Evolutionary conservation across 2,888 invertebrate species (phyloP).

Genomic region (Barypeithes pellucidus): DNA sequence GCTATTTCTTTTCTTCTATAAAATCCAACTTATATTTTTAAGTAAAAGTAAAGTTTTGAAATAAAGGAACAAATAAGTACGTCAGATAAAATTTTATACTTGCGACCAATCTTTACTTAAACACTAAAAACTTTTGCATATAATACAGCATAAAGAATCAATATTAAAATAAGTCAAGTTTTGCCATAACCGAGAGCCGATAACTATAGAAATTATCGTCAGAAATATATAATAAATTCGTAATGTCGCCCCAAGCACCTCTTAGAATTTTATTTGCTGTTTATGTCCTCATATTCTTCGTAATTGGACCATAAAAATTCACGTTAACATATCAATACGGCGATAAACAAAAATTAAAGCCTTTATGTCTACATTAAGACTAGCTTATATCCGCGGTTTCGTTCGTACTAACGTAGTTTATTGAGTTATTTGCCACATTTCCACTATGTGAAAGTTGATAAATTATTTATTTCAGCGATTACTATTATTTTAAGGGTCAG

Average conservation of each 20-base stretch:
- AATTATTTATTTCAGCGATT: no score
- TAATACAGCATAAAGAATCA: constrained; percentile 10
- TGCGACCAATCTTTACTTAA: constrained; percentile 9
- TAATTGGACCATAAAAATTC: constrained; percentile 46
- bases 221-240: constrained; percentile 44
- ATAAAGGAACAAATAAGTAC: neutral
- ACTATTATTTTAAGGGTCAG: no score
- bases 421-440: no score
- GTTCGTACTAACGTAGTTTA: no score
- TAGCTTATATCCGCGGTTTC: no score
- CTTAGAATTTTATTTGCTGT: constrained; percentile 41
- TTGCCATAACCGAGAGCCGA: constrained; percentile 33
- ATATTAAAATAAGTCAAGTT: constrained; percentile 36
- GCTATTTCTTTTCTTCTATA: neutral
- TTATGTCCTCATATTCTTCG: constrained; percentile 25
- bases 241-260: constrained; percentile 34
- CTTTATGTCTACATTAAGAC: neutral
- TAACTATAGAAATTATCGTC: constrained; percentile 33
- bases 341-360: constrained; percentile 14
- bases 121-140: neutral
- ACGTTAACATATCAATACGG: constrained; percentile 35
- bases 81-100: constrained; percentile 5
- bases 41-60: neutral
- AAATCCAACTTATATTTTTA: neutral
- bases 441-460: no score